A percentile compares a stretch with the other conserved stretches of the same genome.
phyloP scores from a whole-genome alignment of 2,797 vertebrate genomes.

The Discoglossus pictus region DNA sequence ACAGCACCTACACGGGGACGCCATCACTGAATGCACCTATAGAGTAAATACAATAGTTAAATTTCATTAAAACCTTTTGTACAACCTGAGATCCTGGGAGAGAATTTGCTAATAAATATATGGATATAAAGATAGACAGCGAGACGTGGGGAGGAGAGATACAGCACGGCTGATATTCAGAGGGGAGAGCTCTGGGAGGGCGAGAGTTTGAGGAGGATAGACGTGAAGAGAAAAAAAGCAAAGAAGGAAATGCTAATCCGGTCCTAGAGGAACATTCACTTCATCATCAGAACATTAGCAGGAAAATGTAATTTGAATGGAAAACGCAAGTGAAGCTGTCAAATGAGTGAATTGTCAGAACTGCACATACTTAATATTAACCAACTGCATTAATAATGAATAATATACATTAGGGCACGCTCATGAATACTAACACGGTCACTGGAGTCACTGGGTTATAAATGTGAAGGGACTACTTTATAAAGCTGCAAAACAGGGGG shows the following conservation, averaged over 20 bases:
- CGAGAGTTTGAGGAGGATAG: too few species aligned
- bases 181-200: not conserved
- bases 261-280: not conserved
- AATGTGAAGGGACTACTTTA: not conserved
- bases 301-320: not conserved
- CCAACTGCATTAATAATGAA: constrained; percentile 39
- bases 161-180: not conserved
- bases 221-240: not conserved
- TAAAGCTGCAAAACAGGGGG: too few species aligned
- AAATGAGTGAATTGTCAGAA: constrained; percentile 31
- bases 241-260: not conserved
- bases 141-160: constrained; percentile 31
- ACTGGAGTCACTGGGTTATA: not conserved
- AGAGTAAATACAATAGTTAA: too few species aligned
- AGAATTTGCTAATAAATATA: too few species aligned
- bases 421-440: constrained; percentile 26
- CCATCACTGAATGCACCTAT: too few species aligned
- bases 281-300: not conserved
- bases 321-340: constrained; percentile 3
- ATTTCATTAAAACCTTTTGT: too few species aligned
- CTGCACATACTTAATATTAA: constrained; percentile 23
- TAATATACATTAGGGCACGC: constrained; percentile 24
- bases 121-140: constrained; percentile 11
- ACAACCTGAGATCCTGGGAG: too few species aligned
- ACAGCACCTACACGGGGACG: too few species aligned